Evolutionary conservation across 2,113 vertebrate species (phyloP), one percentile per base, ranked within the genome.

Genomic region (Raphicerus campestris): DNA sequence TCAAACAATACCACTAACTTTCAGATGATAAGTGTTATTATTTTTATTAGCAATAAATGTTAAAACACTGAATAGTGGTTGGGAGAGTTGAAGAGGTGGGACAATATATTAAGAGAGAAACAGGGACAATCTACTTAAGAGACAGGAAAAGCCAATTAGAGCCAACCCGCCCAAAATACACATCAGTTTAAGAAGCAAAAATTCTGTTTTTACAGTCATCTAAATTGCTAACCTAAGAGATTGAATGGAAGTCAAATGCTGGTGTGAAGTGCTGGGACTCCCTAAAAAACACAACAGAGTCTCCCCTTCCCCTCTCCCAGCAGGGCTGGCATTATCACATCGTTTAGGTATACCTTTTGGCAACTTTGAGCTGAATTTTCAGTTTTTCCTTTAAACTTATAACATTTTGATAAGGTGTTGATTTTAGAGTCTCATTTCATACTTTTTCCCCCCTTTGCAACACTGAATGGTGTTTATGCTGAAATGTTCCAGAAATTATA

Each of bases 21-120:
- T 94, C 82, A 82, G 87, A 89, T 96, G 96, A 95, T 96, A 95
- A 95, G 87, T 84, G 77, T 96, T 96, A 93, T 93, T 97, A 94
- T 96, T 94, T 97, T 98, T 97, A 97, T 97, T 97, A 95, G 80
- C 94, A 94, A 61, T 98, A 96, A 96, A 96, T 89, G 91, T 96
- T 92, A 95, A 93, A 94, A 89, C 53, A 56, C n/a, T 91, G 91
- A 96, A 89, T 75, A 92, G 81, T 94, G 61, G 55, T 75, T 96
- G 81, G 82, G 58, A 95, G 73, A 87, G 55, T 63, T 51, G 70
- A 96, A 86, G 32, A 81, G 87, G 63, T 49, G 17, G 55, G 78
- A 53, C 35, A 70, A 61, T 73, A 19, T 63, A 35, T 10, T 89
- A 47, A 55, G 53, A 51, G 24, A 95, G 26, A 94, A 84, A 49